Evolutionary conservation across 2,113 vertebrate genomes (phyloP).

Genomic region (Halichoerus grypus): DNA sequence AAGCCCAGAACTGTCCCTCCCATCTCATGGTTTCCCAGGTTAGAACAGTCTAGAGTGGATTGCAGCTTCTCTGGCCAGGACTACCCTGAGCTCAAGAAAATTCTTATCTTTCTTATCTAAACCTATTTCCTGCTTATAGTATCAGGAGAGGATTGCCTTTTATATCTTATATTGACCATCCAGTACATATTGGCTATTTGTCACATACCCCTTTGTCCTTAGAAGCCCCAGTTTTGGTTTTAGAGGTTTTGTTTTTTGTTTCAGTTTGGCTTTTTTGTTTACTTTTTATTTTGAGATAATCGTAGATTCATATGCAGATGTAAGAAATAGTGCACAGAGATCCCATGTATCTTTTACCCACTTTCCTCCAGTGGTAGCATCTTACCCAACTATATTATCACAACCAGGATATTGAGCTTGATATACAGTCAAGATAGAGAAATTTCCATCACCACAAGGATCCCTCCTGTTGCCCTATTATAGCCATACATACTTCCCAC

Average conservation of each 20-base stretch:
- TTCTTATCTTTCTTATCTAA: not conserved
- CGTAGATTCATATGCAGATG: not conserved
- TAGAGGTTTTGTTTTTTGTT: not conserved
- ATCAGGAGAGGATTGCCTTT: not conserved
- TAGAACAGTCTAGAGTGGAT: not conserved
- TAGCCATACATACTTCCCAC: not conserved
- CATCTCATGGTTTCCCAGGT: not conserved
- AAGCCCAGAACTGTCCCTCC: not conserved
- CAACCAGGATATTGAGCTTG: not conserved
- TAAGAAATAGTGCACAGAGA: not conserved
- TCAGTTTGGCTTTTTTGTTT: not conserved
- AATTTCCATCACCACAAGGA: not conserved
- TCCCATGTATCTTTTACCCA: not conserved
- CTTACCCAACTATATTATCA: not conserved
- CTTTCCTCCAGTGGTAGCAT: not conserved
- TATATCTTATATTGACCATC: not conserved
- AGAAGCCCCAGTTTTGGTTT: not conserved
- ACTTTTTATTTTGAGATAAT: not conserved
- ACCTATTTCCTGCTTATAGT: not conserved
- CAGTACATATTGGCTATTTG: not conserved
- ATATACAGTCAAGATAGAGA: not conserved
- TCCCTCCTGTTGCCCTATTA: not conserved
- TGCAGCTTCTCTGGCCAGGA: not conserved
- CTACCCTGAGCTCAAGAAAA: not conserved
- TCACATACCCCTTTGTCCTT: not conserved